These are phyloP conservation scores for Pegea sp. DNA, from an alignment of 23 tunicate species.

Conservation along the genomic window DNA sequence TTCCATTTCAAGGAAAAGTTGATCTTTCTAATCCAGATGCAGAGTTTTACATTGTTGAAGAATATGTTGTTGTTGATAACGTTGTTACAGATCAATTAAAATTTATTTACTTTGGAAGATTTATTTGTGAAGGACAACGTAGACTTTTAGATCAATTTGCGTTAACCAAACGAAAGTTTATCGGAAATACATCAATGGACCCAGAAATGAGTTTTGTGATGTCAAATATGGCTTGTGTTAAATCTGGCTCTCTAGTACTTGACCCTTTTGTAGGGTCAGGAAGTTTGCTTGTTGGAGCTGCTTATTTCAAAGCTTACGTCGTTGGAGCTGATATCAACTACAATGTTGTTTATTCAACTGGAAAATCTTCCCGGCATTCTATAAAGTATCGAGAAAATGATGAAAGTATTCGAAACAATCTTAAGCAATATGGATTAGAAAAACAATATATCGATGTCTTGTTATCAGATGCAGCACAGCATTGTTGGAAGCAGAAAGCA, in stretches of 20 bases:
- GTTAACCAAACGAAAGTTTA: conserved; percentile 52
- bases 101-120: conserved; percentile 40
- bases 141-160: conserved; percentile 30
- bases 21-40: conserved; percentile 26
- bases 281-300: conserved; percentile 69
- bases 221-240: conserved; percentile 62
- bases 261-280: conserved; percentile 99
- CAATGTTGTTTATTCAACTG: conserved; percentile 77
- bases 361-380: conserved; percentile 55
- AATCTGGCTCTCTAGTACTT: conserved; percentile 21
- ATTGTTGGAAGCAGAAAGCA: conserved; percentile 25
- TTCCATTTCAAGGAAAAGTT: conserved; percentile 69
- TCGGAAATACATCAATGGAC: conserved; percentile 99
- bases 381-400: conserved; percentile 20
- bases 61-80: conserved; percentile 16
- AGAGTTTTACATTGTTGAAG: conserved; percentile 49
- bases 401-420: conserved; percentile 54
- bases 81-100: conserved; percentile 7
- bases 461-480: conserved; percentile 54
- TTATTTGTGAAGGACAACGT: conserved; percentile 64
- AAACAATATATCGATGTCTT: conserved; percentile 50
- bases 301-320: conserved; percentile 66
- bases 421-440: conserved; percentile 28
- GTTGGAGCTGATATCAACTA: conserved; percentile 87
- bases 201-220: conserved; percentile 56